Base-by-base conservation (phyloP, 2,888 invertebrate species). In the Agrotis exclamationis region DNA sequence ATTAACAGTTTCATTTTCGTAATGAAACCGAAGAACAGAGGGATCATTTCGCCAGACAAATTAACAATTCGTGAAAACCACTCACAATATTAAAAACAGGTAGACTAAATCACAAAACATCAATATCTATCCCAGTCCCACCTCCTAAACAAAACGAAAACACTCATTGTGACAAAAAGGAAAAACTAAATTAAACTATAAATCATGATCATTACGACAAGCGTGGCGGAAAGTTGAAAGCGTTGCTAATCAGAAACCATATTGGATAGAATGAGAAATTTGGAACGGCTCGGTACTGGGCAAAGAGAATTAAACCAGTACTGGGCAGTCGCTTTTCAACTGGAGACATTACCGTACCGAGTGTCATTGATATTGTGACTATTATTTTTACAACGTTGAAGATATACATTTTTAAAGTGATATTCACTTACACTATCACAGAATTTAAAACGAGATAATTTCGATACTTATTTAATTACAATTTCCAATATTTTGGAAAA, bases 171-270 rank as follows among this genome's bases (percentile, higher is more conserved):
- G 69, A 68, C 63, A 64, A 11, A 69, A 82, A 74, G 66, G 54
- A 79, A 77, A 76, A 79, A 76, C 68, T 63, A 73, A 84, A 84
- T 84, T 74, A 74, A 81, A 62, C 71, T 63, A 85, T 85, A 83
- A 83, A 85, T 85, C 84, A 78, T 60, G 63, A 78, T 80, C 73
- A 76, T 79, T 20, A 45, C 63, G 28, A 63, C 85, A 83, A 45
- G 69, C 85, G 72, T 77, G 70, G 47, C 83, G 78, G 57, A 70
- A 60, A 73, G 70, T 74, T 57, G 85, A 85, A 85, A 85, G 85
- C 85, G 85, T 85, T 78, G 64, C 81, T 79, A 83, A 84, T 85
- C 70, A 45, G 48, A 51, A 80, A 76, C 76, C 73, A 73, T 80
- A 79, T 72, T 76, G 76, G 50, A 74, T 58, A 54, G 72, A 79